A percentile compares a stretch with the other conserved stretches of the same genome.
Conservation (phyloP, 2,797 vertebrate genomes). For the Neopelma chrysocephalum region DNA sequence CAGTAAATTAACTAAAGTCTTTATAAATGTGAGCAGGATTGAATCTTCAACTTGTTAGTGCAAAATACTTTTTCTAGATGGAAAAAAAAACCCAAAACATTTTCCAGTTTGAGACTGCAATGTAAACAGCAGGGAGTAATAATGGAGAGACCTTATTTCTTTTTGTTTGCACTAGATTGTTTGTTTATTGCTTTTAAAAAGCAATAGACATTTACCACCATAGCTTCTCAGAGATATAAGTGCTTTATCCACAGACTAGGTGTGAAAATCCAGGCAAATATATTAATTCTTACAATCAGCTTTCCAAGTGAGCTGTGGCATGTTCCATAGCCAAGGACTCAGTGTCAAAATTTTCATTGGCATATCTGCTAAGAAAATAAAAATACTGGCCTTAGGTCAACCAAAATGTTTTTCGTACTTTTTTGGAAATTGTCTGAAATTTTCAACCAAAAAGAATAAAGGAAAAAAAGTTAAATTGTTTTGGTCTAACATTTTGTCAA, state of each 20-base stretch:
- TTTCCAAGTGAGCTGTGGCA: background rate
- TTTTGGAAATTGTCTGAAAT: background rate
- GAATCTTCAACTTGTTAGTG: background rate
- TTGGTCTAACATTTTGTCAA: background rate
- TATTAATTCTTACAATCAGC: background rate
- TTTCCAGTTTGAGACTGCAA: background rate
- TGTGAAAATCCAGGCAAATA: background rate
- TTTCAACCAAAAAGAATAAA: background rate
- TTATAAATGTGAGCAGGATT: background rate
- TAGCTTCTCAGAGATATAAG: background rate
- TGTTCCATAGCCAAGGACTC: background rate
- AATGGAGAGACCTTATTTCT: background rate
- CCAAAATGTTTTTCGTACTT: background rate
- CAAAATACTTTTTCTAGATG: background rate
- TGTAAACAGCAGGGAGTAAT: background rate
- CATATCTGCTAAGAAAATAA: background rate
- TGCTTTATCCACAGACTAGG: background rate
- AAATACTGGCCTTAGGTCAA: background rate
- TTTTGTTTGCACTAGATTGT: background rate
- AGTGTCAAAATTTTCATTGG: constrained; percentile 10
- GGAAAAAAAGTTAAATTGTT: background rate
- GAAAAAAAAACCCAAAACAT: background rate
- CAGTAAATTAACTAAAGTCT: background rate
- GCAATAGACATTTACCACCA: background rate
- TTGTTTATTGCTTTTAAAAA: background rate